Evolutionary conservation across 2,797 vertebrate species (phyloP).

Genomic region (Microtus californicus): DNA sequence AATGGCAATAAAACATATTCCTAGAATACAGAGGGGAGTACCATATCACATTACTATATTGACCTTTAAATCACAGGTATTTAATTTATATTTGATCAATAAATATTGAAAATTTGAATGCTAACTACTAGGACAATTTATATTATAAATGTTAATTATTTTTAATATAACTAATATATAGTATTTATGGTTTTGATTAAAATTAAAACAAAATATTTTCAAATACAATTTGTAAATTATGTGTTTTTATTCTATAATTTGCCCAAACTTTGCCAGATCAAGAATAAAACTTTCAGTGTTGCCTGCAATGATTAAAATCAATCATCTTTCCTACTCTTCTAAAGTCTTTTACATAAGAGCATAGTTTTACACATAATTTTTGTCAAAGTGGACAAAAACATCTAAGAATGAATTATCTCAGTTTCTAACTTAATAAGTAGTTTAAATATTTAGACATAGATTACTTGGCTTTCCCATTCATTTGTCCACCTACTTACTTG

Average conservation of each 20-base stretch:
- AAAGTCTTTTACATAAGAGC: neutral
- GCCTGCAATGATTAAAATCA: neutral
- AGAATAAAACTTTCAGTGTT: neutral
- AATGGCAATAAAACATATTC: no score
- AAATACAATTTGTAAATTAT: slow-evolving; percentile 3
- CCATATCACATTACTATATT: neutral
- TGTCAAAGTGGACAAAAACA: neutral
- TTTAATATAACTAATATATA: neutral
- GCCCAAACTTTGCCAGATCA: neutral
- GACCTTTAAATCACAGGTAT: neutral
- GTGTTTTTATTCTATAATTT: neutral
- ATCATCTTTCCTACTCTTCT: neutral
- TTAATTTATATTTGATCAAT: slow-evolving; percentile 30
- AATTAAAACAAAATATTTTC: neutral
- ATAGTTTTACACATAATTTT: slow-evolving; percentile 9
- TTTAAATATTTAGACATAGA: neutral
- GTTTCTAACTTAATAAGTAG: neutral
- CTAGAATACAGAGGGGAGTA: no score
- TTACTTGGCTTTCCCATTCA: neutral
- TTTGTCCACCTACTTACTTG: neutral
- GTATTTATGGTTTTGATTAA: neutral
- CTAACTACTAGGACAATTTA: neutral
- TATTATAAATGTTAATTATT: slow-evolving; percentile 12
- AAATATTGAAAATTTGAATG: neutral
- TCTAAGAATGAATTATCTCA: neutral